These are phyloP conservation scores for Eupithecia abbreviata DNA, from an alignment of 2,888 invertebrate genomes.

Conservation along the genomic window DNA sequence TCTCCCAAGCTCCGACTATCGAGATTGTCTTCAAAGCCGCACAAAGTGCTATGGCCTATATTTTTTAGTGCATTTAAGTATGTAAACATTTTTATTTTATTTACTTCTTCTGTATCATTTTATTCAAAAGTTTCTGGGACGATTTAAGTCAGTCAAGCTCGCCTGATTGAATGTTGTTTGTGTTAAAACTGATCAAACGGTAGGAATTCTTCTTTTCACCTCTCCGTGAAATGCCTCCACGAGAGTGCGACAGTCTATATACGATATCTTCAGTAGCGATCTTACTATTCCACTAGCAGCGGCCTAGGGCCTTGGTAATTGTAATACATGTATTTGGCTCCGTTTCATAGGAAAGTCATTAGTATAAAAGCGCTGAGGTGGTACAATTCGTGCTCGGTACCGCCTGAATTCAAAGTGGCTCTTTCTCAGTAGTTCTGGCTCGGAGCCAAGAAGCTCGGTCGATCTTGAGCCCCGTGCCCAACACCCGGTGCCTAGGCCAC, in stretches of 20 bases:
- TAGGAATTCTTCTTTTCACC: neutral
- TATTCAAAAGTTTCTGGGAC: too few species aligned
- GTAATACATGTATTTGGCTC: conserved; percentile 16
- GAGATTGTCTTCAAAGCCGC: too few species aligned
- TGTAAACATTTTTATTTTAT: too few species aligned
- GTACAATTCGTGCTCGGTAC: conserved; percentile 55
- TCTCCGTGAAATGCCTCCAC: neutral
- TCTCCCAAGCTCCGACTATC: too few species aligned
- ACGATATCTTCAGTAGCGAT: neutral
- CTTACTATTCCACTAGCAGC: neutral
- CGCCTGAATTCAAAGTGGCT: conserved; percentile 61
- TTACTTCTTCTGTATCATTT: too few species aligned
- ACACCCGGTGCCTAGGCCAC: conserved; percentile 32
- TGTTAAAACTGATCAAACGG: neutral
- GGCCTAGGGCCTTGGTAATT: conserved; percentile 13
- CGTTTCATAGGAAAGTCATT: conserved; percentile 44
- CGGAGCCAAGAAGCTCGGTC: conserved; percentile 68
- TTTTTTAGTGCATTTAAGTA: too few species aligned
- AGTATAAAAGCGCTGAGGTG: conserved; percentile 44
- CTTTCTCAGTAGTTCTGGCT: conserved; percentile 61
- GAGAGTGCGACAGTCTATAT: neutral
- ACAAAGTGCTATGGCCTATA: too few species aligned
- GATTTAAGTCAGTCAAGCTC: neutral
- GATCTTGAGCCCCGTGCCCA: conserved; percentile 55
- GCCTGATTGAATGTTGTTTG: neutral